phyloP scores from a whole-genome alignment of 37 sponge, comb jelly and placozoan genomes.

The Beroe ovata region DNA sequence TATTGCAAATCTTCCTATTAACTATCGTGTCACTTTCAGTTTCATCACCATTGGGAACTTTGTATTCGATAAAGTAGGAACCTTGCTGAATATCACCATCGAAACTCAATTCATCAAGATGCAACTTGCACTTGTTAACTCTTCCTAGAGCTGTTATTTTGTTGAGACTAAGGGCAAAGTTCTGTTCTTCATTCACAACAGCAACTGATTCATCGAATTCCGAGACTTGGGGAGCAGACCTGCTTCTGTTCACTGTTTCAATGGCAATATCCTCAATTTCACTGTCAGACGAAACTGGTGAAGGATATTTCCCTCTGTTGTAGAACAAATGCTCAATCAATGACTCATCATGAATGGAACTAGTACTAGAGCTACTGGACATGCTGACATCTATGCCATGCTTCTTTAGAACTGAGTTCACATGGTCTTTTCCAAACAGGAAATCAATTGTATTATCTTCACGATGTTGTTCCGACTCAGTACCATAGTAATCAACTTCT shows the following conservation, averaged over 20 bases:
- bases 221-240: background rate
- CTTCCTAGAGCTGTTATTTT: constrained; percentile 50
- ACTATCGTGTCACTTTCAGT: background rate
- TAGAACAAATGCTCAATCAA: constrained; percentile 54
- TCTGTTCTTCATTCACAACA: background rate
- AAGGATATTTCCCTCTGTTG: background rate
- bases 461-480: background rate
- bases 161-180: constrained; percentile 24
- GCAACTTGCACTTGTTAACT: constrained; percentile 53
- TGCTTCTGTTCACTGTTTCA: background rate
- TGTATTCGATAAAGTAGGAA: constrained; percentile 44
- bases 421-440: constrained; percentile 13
- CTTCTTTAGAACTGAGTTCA: constrained; percentile 18
- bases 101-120: background rate
- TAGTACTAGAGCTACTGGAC: constrained; percentile 39
- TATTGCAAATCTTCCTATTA: background rate
- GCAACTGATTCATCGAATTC: background rate
- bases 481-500: background rate
- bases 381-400: constrained; percentile 54
- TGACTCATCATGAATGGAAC: constrained; percentile 40
- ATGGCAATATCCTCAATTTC: background rate
- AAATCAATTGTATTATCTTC: constrained; percentile 46
- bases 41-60: constrained; percentile 2
- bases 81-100: background rate
- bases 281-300: constrained; percentile 52